Base-by-base conservation (phyloP, 1,140 invertebrate genomes). In the Camponotus floridanus region DNA sequence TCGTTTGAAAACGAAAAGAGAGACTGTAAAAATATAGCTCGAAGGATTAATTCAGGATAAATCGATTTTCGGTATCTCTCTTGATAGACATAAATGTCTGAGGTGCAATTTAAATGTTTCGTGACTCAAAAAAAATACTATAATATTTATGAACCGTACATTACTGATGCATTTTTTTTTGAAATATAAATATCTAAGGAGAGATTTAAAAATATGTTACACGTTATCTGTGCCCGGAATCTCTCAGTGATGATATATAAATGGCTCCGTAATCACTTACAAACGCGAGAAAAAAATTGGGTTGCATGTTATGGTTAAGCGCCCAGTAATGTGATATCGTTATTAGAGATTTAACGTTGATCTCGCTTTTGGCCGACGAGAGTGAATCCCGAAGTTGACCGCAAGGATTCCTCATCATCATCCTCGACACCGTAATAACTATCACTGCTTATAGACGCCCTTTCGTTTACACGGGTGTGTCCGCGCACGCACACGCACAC, bases 21-120 rank as follows among this genome's bases (percentile, higher is more conserved):
- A 26, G 26, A 26, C 1, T 0, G 76, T n/a, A 76, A 62, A 51
- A 68, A 57, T 15, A n/a, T 33, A 45, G 21, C 15, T 21, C 1
- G 26, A 36, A 57, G 76, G 62, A 78, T 26, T 88, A 91, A 81
- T 89, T 92, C 89, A 91, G 92, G 92, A 93, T 94, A 94, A 93
- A 91, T 92, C 93, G 94, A 94, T 94, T 94, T 94, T 94, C 91
- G 74, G 48, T 74, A 65, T 59, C 45, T 79, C 65, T 76, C 59
- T 71, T 11, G 21, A 61, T 15, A 8, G 3, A 11, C 7, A 76
- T 61, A 76, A 76, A 31, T n/a, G 21, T 42, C 5, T 33, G 31
- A 21, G 31, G 36, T 13, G 6, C 33, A 39, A 70, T 80, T 80
- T 26, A 18, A 13, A 42, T 21, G 0, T 26, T 68, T 11, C 13